Evolutionary conservation across 2,888 invertebrate species (phyloP).

Genomic region (Scaptomyza tumidula): DNA sequence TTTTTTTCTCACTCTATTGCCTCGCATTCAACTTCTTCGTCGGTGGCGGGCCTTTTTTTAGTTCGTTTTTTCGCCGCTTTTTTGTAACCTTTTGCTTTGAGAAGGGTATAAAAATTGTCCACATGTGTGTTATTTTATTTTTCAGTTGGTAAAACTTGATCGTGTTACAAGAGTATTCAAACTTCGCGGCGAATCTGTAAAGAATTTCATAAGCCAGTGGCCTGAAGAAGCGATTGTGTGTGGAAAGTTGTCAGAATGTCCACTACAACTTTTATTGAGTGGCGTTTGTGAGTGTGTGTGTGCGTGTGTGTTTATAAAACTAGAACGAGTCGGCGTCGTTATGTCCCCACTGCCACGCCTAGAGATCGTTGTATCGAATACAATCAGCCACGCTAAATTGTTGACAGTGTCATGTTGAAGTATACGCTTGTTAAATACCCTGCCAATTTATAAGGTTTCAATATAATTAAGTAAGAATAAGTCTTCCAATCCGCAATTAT

Average conservation of each 20-base stretch:
- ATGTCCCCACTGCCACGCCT: conserved; percentile 49
- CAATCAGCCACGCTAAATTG: conserved; percentile 39
- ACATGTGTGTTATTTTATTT: conserved; percentile 6
- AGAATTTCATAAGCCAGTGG: conserved; percentile 20
- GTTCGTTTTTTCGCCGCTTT: conserved; percentile 23
- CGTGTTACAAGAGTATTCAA: conserved; percentile 34
- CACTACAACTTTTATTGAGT: conserved; percentile 51
- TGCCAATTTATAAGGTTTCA: not conserved
- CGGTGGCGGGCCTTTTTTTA: conserved; percentile 25
- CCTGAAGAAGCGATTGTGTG: conserved; percentile 35
- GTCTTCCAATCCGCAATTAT: too few species aligned
- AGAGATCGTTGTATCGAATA: conserved; percentile 45
- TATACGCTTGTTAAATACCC: not conserved
- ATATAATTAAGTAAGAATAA: not conserved
- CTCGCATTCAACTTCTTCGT: conserved; percentile 32
- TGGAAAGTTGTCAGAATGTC: conserved; percentile 69
- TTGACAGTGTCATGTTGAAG: conserved; percentile 36
- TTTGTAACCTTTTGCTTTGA: conserved; percentile 26
- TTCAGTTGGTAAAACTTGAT: conserved; percentile 14
- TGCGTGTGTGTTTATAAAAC: conserved; percentile 39
- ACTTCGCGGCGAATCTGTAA: conserved; percentile 22
- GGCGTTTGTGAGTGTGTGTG: conserved; percentile 13
- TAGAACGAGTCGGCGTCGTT: conserved; percentile 66
- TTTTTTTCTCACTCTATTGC: conserved; percentile 19
- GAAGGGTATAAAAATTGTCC: conserved; percentile 14